These are phyloP conservation scores for Pyrocephalus nanus DNA, from an alignment of 2,797 vertebrate genomes.

Conservation along the genomic window DNA sequence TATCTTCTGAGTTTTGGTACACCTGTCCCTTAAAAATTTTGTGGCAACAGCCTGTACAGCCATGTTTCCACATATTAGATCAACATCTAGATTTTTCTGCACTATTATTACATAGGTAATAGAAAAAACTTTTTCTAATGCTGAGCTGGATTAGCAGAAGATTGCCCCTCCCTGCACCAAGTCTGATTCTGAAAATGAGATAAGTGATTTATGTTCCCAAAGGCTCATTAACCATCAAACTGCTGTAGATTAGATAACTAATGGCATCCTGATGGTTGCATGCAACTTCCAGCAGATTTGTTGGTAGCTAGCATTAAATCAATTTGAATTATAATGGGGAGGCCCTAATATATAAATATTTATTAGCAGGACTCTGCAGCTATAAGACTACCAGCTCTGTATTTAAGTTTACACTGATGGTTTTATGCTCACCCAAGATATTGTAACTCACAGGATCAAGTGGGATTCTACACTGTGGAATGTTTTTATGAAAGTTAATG, in stretches of 20 bases:
- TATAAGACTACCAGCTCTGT: background rate
- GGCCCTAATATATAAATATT: background rate
- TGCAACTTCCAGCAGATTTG: constrained; percentile 7
- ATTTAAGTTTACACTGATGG: background rate
- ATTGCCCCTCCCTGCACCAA: background rate
- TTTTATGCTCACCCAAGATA: background rate
- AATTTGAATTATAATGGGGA: constrained; percentile 4
- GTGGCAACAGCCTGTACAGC: background rate
- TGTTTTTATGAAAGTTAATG: background rate
- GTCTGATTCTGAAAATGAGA: constrained; percentile 39
- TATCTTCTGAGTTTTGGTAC: background rate
- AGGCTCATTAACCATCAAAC: constrained; percentile 4
- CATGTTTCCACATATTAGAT: background rate
- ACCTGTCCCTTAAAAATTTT: background rate
- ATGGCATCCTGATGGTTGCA: background rate
- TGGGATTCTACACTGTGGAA: background rate
- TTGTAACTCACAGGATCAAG: background rate
- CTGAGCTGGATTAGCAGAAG: background rate
- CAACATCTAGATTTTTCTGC: background rate
- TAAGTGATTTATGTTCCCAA: constrained; percentile 29
- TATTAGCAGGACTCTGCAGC: background rate
- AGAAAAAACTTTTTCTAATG: background rate
- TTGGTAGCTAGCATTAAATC: constrained; percentile 30
- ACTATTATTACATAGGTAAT: background rate
- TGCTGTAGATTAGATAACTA: constrained; percentile 16